These are phyloP conservation scores for Penaeus monodon DNA, from an alignment of 2,888 invertebrate species.

Conservation along the genomic window DNA sequence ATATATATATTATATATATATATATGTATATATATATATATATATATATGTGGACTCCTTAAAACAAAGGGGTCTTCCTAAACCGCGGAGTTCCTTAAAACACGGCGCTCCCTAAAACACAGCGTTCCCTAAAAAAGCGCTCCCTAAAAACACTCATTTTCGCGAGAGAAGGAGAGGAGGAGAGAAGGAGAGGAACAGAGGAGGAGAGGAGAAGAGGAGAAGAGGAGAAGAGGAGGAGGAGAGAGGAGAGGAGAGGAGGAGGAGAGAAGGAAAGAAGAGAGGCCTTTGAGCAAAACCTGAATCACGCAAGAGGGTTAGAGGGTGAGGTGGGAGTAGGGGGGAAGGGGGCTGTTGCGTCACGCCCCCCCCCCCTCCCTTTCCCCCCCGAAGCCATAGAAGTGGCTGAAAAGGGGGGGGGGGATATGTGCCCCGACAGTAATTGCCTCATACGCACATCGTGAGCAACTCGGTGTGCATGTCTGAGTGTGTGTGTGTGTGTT, in stretches of 20 bases:
- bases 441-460: neutral
- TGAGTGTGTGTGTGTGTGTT: no score
- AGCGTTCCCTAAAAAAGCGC: no score
- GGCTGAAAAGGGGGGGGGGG: neutral
- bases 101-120: no score
- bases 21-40: no score
- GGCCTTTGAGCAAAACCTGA: neutral
- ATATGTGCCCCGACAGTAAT: neutral
- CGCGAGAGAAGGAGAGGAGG: neutral
- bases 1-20: no score
- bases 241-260: neutral
- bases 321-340: neutral
- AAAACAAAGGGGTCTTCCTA: no score
- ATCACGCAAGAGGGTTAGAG: neutral
- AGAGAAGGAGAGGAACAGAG: neutral
- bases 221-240: neutral
- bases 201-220: neutral
- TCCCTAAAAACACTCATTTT: no score
- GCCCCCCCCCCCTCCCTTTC: no score
- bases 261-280: neutral
- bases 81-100: no score
- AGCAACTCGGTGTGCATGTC: no score
- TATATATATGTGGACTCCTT: no score
- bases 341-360: neutral
- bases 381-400: no score